Percentiles rank a stretch among this genome's conserved stretches.
These are phyloP conservation scores for Bungarus multicinctus DNA, from an alignment of 2,113 vertebrate genomes.

Conservation along the genomic window DNA sequence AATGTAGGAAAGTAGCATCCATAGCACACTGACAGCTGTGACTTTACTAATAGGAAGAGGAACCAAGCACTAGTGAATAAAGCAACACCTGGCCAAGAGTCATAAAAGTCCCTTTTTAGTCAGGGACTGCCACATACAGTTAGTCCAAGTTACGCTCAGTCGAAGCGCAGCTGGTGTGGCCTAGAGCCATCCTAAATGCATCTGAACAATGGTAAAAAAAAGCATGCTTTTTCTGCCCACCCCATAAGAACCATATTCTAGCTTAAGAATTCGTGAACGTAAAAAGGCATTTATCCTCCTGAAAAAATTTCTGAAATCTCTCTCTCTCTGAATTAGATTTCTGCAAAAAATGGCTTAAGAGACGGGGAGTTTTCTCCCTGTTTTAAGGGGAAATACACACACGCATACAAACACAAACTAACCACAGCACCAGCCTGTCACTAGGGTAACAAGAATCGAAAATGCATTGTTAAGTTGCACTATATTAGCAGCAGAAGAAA, in stretches of 20 bases:
- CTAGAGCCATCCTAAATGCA: not conserved
- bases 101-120: not conserved
- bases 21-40: rapidly evolving
- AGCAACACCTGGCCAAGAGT: not conserved
- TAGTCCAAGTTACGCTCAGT: not conserved
- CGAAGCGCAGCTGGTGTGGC: not conserved
- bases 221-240: not conserved
- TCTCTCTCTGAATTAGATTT: not conserved
- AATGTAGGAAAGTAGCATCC: not conserved
- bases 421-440: not conserved
- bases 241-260: not conserved
- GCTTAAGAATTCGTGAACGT: not conserved
- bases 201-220: not conserved
- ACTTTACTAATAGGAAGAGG: rapidly evolving
- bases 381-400: not conserved
- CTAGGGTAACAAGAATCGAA: not conserved
- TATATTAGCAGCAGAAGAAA: constrained; percentile 16
- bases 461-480: constrained; percentile 30
- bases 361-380: not conserved
- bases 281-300: not conserved
- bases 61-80: not conserved
- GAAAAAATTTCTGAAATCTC: too few relatives aligned
- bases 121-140: not conserved
- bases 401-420: not conserved
- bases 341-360: not conserved